These are phyloP conservation scores for Drosophila azteca DNA, from an alignment of 1,140 invertebrate species.

Conservation along the genomic window DNA sequence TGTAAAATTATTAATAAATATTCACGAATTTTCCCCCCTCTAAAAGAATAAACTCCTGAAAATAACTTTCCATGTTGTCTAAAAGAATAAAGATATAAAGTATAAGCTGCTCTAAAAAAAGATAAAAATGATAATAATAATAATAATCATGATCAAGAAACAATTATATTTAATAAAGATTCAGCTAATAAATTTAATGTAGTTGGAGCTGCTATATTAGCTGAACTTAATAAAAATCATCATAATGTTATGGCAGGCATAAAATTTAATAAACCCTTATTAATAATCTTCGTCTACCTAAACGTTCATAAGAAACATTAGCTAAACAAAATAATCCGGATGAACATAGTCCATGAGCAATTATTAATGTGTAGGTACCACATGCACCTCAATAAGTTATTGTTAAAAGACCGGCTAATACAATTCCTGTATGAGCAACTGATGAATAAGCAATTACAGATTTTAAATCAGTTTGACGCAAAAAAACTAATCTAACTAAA, in stretches of 20 bases:
- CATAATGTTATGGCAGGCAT: constrained; percentile 84
- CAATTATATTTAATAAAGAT: constrained; percentile 85
- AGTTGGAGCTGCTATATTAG: constrained; percentile 83
- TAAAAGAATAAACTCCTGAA: no score
- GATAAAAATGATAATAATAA: constrained; percentile 84
- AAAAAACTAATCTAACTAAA: constrained; percentile 86
- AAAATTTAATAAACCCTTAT: no score
- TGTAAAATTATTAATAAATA: no score
- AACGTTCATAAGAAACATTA: no score
- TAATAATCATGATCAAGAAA: constrained; percentile 85
- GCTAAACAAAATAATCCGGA: constrained; percentile 88
- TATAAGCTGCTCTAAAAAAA: no score
- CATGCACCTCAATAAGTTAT: constrained; percentile 82
- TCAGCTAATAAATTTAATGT: constrained; percentile 84
- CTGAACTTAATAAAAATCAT: constrained; percentile 86
- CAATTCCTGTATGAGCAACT: constrained; percentile 57
- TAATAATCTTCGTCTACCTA: no score
- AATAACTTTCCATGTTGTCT: no score
- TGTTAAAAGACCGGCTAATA: constrained; percentile 85
- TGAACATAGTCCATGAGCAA: constrained; percentile 88
- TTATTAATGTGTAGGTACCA: constrained; percentile 86
- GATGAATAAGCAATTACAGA: constrained; percentile 60
- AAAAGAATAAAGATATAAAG: no score
- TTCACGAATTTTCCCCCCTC: no score
- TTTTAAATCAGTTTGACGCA: constrained; percentile 84